Percentiles rank a stretch among this genome's conserved stretches.
Evolutionary conservation across 1,140 invertebrate genomes (phyloP).

Genomic region (Drosophila kanapiae): DNA sequence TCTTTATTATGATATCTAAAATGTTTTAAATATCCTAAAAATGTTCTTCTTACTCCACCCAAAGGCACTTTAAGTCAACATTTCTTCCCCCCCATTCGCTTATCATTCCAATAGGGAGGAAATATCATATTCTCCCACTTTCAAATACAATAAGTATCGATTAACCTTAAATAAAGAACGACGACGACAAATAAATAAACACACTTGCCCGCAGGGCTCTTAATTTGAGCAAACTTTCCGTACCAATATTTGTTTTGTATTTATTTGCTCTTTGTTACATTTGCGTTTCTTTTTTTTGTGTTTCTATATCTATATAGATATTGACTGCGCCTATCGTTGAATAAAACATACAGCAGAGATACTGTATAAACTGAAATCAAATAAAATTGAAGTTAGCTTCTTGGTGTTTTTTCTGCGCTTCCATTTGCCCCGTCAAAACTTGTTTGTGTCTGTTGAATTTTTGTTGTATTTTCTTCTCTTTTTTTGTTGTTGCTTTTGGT

Average conservation of each 20-base stretch:
- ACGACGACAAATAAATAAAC: slow-evolving; percentile 33
- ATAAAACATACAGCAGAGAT: slow-evolving; percentile 24
- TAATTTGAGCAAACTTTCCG: slow-evolving; percentile 35
- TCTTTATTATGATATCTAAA: not conserved
- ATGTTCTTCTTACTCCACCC: too few relatives aligned
- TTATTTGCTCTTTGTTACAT: slow-evolving; percentile 52
- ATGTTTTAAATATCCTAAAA: not conserved
- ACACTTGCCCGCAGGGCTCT: slow-evolving; percentile 17
- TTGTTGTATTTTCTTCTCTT: slow-evolving; percentile 5
- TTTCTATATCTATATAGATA: slow-evolving; percentile 1
- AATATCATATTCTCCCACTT: not conserved
- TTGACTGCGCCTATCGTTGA: slow-evolving; percentile 37
- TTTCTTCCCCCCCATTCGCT: not conserved
- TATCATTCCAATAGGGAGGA: not conserved
- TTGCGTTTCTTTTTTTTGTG: slow-evolving; percentile 5
- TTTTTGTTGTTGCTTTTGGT: slow-evolving; percentile 30
- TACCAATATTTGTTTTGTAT: slow-evolving; percentile 47
- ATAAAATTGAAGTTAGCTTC: slow-evolving; percentile 48
- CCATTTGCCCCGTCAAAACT: slow-evolving; percentile 55
- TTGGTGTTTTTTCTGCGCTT: not conserved
- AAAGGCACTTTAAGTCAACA: not conserved
- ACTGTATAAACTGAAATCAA: slow-evolving; percentile 40
- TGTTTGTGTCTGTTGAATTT: slow-evolving; percentile 59
- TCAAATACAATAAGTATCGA: slow-evolving; percentile 25
- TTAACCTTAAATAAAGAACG: slow-evolving; percentile 36